Conservation (phyloP, 2,888 invertebrate genomes). For the Dicranocentrus wangi region DNA sequence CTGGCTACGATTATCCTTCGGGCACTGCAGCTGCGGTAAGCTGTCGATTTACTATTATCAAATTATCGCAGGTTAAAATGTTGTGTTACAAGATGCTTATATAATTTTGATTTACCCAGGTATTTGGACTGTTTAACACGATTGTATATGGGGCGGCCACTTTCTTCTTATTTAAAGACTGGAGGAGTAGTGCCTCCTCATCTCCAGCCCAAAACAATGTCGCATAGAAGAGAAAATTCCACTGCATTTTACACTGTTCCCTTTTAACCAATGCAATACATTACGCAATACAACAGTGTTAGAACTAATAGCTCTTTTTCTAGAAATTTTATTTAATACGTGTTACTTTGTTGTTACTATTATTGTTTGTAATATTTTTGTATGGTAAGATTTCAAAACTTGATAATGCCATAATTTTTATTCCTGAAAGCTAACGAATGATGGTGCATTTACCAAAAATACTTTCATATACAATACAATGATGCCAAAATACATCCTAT, state of each 20-base stretch:
- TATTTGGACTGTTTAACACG: conserved; percentile 88
- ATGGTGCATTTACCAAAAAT: conserved; percentile 28
- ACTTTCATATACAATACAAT: neutral
- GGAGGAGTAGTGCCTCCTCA: conserved; percentile 60
- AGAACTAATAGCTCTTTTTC: conserved; percentile 12
- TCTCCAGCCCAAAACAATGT: conserved; percentile 52
- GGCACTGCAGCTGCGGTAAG: conserved; percentile 84
- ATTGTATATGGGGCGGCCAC: conserved; percentile 85
- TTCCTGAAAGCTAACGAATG: neutral
- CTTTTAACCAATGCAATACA: conserved; percentile 1
- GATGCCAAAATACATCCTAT: conserved; percentile 22
- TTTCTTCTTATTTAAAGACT: conserved; percentile 80
- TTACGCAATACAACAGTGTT: conserved; percentile 29
- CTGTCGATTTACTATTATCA: conserved; percentile 70
- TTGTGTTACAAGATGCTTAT: neutral
- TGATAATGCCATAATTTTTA: conserved; percentile 24
- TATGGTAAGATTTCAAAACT: neutral
- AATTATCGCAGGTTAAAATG: neutral
- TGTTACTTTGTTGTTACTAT: conserved; percentile 8
- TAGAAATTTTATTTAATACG: neutral
- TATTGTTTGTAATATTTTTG: conserved; percentile 8
- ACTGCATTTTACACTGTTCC: conserved; percentile 7
- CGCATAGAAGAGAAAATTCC: conserved; percentile 45
- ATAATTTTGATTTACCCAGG: conserved; percentile 71
- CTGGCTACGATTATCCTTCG: conserved; percentile 73